A percentile compares a stretch with the other conserved stretches of the same genome.
Conservation (phyloP, 2,888 invertebrate genomes). For the Yponomeuta cagnagella region DNA sequence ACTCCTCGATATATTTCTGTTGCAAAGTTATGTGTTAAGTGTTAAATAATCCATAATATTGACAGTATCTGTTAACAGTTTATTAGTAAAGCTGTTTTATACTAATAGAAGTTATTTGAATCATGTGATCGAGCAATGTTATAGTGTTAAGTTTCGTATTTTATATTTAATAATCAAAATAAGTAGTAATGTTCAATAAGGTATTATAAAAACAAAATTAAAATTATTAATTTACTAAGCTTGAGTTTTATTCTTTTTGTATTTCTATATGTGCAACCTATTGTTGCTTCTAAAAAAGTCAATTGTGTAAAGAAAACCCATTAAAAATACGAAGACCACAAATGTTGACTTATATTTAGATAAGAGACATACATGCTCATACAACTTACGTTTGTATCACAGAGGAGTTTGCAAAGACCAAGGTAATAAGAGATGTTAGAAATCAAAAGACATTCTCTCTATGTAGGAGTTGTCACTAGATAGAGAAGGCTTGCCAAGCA, state of each 20-base stretch:
- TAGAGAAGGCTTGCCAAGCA: too few relatives aligned
- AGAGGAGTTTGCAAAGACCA: too few relatives aligned
- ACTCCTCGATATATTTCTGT: neutral
- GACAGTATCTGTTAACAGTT: too few relatives aligned
- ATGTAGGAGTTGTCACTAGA: too few relatives aligned
- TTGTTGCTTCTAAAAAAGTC: too few relatives aligned
- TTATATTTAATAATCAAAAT: constrained; percentile 44
- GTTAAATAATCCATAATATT: neutral
- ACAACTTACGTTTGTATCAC: too few relatives aligned
- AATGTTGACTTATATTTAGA: too few relatives aligned
- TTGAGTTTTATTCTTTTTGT: constrained; percentile 16
- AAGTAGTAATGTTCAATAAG: constrained; percentile 49
- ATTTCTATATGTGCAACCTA: neutral
- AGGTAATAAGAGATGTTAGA: too few relatives aligned
- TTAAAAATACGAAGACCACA: too few relatives aligned
- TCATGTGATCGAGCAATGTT: constrained; percentile 65
- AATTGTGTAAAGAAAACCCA: too few relatives aligned
- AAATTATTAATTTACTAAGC: constrained; percentile 73
- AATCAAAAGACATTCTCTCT: too few relatives aligned
- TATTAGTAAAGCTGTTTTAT: neutral
- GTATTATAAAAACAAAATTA: constrained; percentile 67
- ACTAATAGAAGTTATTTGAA: constrained; percentile 37
- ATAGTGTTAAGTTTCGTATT: constrained; percentile 70
- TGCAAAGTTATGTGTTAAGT: neutral
- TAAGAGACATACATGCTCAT: too few relatives aligned